Base-by-base conservation (phyloP, 2,113 vertebrate species). In the Macquaria australasica region DNA sequence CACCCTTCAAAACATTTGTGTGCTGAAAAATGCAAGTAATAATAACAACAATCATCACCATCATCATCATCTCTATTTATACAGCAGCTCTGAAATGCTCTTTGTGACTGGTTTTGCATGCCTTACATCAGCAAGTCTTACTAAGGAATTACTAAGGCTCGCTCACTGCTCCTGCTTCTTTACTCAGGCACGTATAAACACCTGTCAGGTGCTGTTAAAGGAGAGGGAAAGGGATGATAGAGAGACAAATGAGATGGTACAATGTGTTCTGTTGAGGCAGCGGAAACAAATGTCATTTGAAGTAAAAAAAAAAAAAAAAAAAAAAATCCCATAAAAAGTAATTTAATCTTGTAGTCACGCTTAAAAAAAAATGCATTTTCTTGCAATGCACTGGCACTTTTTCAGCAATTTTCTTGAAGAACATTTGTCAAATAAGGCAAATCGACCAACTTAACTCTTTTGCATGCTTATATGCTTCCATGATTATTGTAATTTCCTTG, bases 191-290 rank as follows among this genome's bases (percentile, higher is more conserved):
- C 5, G 11, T 39, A 74, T 72, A 82, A 87, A 76, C 69, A 79
- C 66, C 79, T 80, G 79, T 43, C 83, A 84, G 48, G 37, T 34
- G 66, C 11, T 43, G 39, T 73, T 81, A 41, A 68, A 43, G 37
- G 5, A 74, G 72, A 62, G 8, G 31, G 18, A 12, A 67, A 62
- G 58, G 5, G 31, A 76, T 39, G 68, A 67, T 21, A n/a, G n/a
- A 64, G 63, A 75, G 25, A 75, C 67, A 69, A 72, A 62, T 34
- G 51, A 71, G 39, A 34, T 4, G n/a, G 16, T 2, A 16, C 8
- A 16, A 9, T 37, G 72, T 55, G 34, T 25, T 41, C 37, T 60
- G 59, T 37, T 70, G 34, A 66, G 67, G 45, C 48, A 34, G 34
- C 5, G 6, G 43, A 83, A 73, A 81, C 15, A 59, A 55, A 82